Percentiles rank a stretch among this genome's conserved stretches.
Evolutionary conservation across 2,888 invertebrate species (phyloP).

Genomic region (Drosophila pullipes): DNA sequence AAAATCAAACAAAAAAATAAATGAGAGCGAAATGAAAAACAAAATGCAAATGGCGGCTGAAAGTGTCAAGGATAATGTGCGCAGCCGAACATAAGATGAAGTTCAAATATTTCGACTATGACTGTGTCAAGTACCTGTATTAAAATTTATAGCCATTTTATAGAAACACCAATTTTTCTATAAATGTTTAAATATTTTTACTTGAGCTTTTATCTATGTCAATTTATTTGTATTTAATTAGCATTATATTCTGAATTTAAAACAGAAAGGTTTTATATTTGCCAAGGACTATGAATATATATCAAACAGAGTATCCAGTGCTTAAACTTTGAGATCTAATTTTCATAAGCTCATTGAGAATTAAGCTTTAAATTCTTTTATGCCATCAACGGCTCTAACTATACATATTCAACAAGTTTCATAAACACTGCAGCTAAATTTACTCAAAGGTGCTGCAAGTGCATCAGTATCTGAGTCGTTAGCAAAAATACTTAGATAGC

Average conservation of each 20-base stretch:
- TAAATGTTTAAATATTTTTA: not conserved
- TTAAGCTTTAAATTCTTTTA: not conserved
- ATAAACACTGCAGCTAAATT: not conserved
- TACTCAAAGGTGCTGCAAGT: not conserved
- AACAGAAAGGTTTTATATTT: not conserved
- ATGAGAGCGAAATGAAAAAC: constrained; percentile 38
- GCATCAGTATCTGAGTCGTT: constrained; percentile 2
- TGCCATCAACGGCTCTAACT: not conserved
- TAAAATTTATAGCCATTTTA: not conserved
- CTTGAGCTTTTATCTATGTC: not conserved
- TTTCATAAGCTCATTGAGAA: not conserved
- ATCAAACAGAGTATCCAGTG: not conserved
- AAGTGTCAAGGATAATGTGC: constrained; percentile 72
- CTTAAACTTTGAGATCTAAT: not conserved
- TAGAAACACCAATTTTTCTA: not conserved
- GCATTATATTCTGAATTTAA: not conserved
- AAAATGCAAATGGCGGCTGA: constrained; percentile 52
- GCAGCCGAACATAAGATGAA: constrained; percentile 46
- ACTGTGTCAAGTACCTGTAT: not conserved
- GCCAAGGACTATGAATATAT: not conserved
- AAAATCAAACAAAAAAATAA: constrained; percentile 7
- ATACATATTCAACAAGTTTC: not conserved
- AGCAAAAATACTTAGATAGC: constrained; percentile 8
- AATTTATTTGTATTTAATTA: not conserved
- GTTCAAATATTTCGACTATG: constrained; percentile 8